Conservation (phyloP, 2,113 vertebrate genomes). For the Tretioscincus oriximinensis region DNA sequence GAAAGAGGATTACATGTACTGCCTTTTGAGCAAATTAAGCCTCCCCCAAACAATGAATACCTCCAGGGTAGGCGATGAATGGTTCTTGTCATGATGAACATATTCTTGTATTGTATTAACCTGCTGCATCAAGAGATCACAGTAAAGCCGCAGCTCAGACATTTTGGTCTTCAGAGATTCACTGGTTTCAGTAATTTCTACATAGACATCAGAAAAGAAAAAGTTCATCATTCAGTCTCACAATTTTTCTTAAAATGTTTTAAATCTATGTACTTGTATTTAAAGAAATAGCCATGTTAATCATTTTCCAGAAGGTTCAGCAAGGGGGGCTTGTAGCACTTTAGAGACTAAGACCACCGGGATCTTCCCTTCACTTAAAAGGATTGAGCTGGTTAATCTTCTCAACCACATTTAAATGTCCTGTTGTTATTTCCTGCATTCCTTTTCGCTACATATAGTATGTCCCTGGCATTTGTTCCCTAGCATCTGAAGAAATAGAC, state of each 20-base stretch:
- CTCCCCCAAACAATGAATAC: constrained; percentile 42
- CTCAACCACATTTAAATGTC: too few relatives aligned
- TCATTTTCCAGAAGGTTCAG: too few relatives aligned
- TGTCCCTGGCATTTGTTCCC: too few relatives aligned
- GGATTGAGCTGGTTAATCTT: too few relatives aligned
- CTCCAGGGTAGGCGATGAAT: constrained; percentile 73
- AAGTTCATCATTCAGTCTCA: neutral
- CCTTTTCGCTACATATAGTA: too few relatives aligned
- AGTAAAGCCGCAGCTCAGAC: constrained; percentile 97
- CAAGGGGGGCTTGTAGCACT: too few relatives aligned
- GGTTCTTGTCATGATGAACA: constrained; percentile 75
- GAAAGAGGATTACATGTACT: too few relatives aligned
- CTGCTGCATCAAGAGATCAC: constrained; percentile 91
- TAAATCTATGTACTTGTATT: neutral
- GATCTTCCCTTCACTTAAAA: too few relatives aligned
- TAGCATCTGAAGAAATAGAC: too few relatives aligned
- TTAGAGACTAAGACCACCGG: too few relatives aligned
- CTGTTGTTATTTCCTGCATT: too few relatives aligned
- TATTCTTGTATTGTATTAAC: constrained; percentile 88
- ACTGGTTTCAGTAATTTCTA: constrained; percentile 86
- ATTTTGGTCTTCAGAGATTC: constrained; percentile 97
- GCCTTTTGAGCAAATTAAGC: neutral
- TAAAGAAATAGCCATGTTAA: neutral
- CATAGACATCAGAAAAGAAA: constrained; percentile 36
- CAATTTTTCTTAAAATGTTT: neutral